phyloP scores from a whole-genome alignment of 1,140 invertebrate genomes.

The Bilobella aurantiaca region DNA sequence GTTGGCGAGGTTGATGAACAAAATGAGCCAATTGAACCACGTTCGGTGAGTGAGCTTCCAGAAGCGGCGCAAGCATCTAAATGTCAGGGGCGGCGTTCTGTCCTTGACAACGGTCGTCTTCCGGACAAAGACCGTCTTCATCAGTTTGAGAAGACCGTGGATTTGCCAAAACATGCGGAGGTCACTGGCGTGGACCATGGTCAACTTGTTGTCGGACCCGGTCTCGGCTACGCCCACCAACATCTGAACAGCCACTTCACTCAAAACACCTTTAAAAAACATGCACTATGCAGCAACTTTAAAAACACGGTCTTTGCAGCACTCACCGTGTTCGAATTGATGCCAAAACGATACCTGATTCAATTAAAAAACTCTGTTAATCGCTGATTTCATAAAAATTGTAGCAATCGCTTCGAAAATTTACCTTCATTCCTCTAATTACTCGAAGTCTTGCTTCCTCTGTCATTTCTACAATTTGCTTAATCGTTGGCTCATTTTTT shows the following conservation, averaged over 20 bases:
- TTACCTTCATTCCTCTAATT: conserved; percentile 28
- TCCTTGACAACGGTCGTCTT: not conserved
- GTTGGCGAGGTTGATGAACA: conserved; percentile 24
- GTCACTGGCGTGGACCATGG: conserved; percentile 22
- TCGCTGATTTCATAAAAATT: not conserved
- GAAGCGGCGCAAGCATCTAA: conserved; percentile 9
- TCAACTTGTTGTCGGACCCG: conserved; percentile 20
- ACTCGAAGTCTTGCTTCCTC: conserved; percentile 31
- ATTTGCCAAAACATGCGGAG: conserved; percentile 26
- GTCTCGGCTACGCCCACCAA: conserved; percentile 13
- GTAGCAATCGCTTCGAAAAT: not conserved
- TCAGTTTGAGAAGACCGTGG: not conserved
- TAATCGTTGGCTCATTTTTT: conserved; percentile 17
- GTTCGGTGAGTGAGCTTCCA: conserved; percentile 13
- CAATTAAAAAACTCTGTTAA: not conserved
- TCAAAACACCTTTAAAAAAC: conserved; percentile 31
- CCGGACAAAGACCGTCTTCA: not conserved
- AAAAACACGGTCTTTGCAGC: not conserved
- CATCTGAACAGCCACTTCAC: conserved; percentile 30
- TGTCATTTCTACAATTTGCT: conserved; percentile 21
- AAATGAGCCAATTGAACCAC: conserved; percentile 24
- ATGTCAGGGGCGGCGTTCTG: not conserved
- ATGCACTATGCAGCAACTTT: not conserved
- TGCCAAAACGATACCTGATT: conserved; percentile 3
- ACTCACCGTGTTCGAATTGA: conserved; percentile 4